Evolutionary conservation across 2,113 vertebrate species (phyloP).

Genomic region (Stictonetta naevosa): DNA sequence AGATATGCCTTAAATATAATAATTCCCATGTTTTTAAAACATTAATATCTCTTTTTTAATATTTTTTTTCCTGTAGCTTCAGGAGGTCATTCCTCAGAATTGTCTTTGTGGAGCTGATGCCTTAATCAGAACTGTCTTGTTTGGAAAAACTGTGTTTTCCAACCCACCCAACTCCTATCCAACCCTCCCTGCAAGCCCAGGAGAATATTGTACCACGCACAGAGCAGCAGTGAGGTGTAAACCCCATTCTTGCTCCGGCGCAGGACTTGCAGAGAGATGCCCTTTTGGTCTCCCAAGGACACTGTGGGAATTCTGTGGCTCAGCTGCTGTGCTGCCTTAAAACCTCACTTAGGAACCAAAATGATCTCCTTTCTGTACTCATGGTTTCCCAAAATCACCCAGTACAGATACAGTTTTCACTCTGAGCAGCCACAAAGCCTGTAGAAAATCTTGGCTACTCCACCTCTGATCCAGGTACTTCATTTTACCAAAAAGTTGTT

Average conservation of each 20-base stretch:
- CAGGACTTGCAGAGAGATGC: not conserved
- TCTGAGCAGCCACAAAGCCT: conserved; percentile 30
- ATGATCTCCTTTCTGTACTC: conserved; percentile 66
- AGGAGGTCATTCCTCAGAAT: not conserved
- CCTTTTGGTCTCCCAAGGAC: not conserved
- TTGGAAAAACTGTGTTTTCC: not conserved
- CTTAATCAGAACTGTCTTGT: not conserved
- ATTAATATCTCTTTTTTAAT: not conserved
- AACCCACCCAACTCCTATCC: too few relatives aligned
- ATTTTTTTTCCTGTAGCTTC: not conserved
- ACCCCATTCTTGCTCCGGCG: not conserved
- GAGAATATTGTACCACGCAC: not conserved
- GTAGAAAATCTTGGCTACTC: conserved; percentile 19
- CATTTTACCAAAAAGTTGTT: not conserved
- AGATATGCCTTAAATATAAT: not conserved
- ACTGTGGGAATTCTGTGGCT: conserved; percentile 44
- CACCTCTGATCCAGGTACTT: not conserved
- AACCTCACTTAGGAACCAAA: conserved; percentile 72
- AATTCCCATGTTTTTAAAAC: not conserved
- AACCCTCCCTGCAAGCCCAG: not conserved
- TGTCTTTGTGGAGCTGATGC: not conserved
- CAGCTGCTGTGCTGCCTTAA: conserved; percentile 21
- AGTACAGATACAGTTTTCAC: conserved; percentile 20
- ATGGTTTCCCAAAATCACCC: conserved; percentile 58
- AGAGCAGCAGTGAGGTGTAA: not conserved